A percentile compares a stretch with the other conserved stretches of the same genome.
These are phyloP conservation scores for Phengaris arion DNA, from an alignment of 2,888 invertebrate genomes.

Conservation along the genomic window DNA sequence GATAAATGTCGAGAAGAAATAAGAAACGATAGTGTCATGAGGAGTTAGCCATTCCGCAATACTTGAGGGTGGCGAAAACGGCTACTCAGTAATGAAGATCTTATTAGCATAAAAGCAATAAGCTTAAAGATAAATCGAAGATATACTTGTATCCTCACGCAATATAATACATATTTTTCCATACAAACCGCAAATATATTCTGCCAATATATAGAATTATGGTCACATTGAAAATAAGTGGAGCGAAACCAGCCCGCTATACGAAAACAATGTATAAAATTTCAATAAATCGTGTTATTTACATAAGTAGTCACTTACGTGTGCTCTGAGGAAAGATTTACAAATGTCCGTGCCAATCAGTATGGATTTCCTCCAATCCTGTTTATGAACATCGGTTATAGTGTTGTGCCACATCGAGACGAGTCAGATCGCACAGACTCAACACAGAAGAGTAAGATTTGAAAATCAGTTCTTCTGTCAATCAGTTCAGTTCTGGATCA, in stretches of 20 bases:
- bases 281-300: conserved; percentile 29
- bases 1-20: too few relatives aligned
- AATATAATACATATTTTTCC: conserved; percentile 23
- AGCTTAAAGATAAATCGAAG: conserved; percentile 8
- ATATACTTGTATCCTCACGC: conserved; percentile 7
- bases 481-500: too few relatives aligned
- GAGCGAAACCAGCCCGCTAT: conserved; percentile 20
- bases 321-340: conserved; percentile 22
- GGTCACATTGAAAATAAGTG: conserved; percentile 29
- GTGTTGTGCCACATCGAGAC: not conserved
- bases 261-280: conserved; percentile 32
- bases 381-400: conserved; percentile 10
- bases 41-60: not conserved
- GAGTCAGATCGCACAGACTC: not conserved
- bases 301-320: conserved; percentile 31
- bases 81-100: conserved; percentile 2
- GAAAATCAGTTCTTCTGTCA: too few relatives aligned
- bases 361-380: conserved; percentile 19
- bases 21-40: not conserved
- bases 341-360: conserved; percentile 29
- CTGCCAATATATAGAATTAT: conserved; percentile 23
- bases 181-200: conserved; percentile 25
- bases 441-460: not conserved
- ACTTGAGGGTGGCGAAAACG: not conserved
- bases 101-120: conserved; percentile 13